Evolutionary conservation across 2,797 vertebrate genomes (phyloP).

Genomic region (Rhynchonycteris naso): DNA sequence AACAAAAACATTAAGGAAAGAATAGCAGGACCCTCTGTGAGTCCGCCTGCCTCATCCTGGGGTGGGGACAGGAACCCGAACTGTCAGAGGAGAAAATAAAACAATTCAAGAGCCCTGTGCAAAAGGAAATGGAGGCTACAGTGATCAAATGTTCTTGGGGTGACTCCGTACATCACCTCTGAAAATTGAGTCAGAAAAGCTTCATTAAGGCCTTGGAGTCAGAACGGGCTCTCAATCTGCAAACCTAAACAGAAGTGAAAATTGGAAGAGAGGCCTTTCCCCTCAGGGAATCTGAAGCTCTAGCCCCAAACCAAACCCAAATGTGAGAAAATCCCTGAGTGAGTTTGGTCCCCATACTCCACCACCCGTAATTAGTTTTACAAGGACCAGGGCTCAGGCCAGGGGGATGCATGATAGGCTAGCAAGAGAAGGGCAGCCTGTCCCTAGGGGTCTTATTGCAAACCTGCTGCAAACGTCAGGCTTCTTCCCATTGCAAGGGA

Average conservation of each 20-base stretch:
- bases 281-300: neutral
- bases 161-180: neutral
- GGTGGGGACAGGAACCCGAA: constrained; percentile 66
- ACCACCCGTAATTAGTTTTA: neutral
- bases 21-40: constrained; percentile 80
- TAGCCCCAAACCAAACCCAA: neutral
- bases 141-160: neutral
- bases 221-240: neutral
- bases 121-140: neutral
- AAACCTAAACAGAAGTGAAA: constrained; percentile 38
- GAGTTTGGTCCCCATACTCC: neutral
- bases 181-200: constrained; percentile 59
- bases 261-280: neutral
- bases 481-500: neutral
- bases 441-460: neutral
- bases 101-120: neutral
- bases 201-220: constrained; percentile 49
- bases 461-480: neutral
- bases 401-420: neutral
- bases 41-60: constrained; percentile 54
- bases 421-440: neutral
- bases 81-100: constrained; percentile 60
- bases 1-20: constrained; percentile 81
- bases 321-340: neutral
- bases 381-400: neutral